phyloP scores from a whole-genome alignment of 2,113 vertebrate genomes.

The Clarias macrocephalus region DNA sequence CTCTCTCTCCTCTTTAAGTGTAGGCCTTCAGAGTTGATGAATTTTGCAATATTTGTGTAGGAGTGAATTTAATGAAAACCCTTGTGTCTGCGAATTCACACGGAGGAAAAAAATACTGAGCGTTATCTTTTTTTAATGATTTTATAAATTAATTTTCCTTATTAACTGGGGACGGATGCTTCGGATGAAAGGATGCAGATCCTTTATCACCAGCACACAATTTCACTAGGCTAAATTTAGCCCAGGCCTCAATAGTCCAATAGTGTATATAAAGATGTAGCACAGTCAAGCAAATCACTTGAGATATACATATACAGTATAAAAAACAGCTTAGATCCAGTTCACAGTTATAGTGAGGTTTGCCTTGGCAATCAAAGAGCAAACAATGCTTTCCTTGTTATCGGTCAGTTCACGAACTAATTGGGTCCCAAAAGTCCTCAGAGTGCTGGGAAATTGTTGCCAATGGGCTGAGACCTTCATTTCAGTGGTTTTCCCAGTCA shows the following conservation, averaged over 20 bases:
- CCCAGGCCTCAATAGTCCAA: not conserved
- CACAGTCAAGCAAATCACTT: constrained; percentile 8
- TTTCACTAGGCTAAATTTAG: not conserved
- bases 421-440: constrained; percentile 44
- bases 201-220: not conserved
- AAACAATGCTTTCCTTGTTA: constrained; percentile 50
- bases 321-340: constrained; percentile 30
- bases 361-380: constrained; percentile 36
- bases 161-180: constrained; percentile 3
- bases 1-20: not conserved
- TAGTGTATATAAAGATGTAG: constrained; percentile 14
- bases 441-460: constrained; percentile 29
- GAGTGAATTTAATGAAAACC: not conserved
- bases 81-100: not conserved
- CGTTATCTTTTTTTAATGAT: not conserved
- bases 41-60: constrained; percentile 15
- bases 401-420: constrained; percentile 37
- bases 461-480: constrained; percentile 27
- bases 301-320: not conserved
- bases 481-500: not conserved
- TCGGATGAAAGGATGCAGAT: not conserved
- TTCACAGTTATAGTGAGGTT: constrained; percentile 45
- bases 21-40: not conserved
- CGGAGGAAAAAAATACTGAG: not conserved
- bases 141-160: not conserved